phyloP scores from a whole-genome alignment of 2,888 invertebrate genomes.

The Plagiodera versicolora region DNA sequence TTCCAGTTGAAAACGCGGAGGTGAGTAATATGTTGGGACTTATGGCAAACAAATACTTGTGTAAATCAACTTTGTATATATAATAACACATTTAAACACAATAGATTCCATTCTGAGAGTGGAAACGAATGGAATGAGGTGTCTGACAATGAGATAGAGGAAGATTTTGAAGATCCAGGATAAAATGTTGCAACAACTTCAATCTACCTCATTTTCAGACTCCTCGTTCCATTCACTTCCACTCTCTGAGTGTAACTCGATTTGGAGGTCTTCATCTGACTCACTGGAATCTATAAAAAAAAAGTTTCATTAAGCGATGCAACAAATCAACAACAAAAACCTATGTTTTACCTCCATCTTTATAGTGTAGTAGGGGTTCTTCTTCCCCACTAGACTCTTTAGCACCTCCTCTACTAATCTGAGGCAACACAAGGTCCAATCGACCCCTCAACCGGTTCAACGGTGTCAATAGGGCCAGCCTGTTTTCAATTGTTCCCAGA shows the following conservation, averaged over 20 bases:
- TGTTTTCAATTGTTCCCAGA: slow-evolving; percentile 61
- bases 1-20: background rate
- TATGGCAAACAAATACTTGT: background rate
- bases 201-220: slow-evolving; percentile 42
- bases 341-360: slow-evolving; percentile 60
- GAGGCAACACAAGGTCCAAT: slow-evolving; percentile 62
- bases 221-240: slow-evolving; percentile 53
- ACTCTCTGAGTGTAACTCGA: slow-evolving; percentile 45
- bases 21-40: too few relatives aligned
- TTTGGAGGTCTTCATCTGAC: slow-evolving; percentile 47
- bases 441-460: slow-evolving; percentile 64
- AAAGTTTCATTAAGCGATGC: background rate
- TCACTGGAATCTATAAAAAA: slow-evolving; percentile 45
- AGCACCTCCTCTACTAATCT: slow-evolving; percentile 52
- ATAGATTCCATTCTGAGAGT: background rate
- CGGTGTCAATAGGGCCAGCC: slow-evolving; percentile 58
- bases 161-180: background rate
- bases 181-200: background rate
- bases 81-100: slow-evolving; percentile 16
- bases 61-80: slow-evolving; percentile 21
- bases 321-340: too few relatives aligned
- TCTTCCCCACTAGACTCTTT: slow-evolving; percentile 47
- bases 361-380: slow-evolving; percentile 58
- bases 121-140: too few relatives aligned
- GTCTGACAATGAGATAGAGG: too few relatives aligned